Conservation (phyloP, 2,888 invertebrate genomes). For the Leptinotarsa rubiginosa region DNA sequence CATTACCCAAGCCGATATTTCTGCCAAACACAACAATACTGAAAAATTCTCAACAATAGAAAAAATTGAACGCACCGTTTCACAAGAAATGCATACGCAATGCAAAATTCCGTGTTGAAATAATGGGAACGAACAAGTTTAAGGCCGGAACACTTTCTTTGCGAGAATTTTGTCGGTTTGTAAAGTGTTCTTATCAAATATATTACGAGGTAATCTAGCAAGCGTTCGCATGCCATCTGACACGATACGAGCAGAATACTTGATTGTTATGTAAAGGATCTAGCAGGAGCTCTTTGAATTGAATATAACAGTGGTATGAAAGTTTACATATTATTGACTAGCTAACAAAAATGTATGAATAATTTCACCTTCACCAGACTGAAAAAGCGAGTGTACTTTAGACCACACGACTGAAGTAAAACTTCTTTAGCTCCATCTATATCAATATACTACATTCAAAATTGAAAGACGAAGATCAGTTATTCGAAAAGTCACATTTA, state of each 20-base stretch:
- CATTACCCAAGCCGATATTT: constrained; percentile 5
- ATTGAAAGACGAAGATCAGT: too few relatives aligned
- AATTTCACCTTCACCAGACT: too few relatives aligned
- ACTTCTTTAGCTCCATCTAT: too few relatives aligned
- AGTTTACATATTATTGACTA: too few relatives aligned
- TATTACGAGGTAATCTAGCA: constrained; percentile 25
- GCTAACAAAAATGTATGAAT: too few relatives aligned
- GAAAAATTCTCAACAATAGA: constrained; percentile 8
- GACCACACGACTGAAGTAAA: too few relatives aligned
- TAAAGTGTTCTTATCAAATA: constrained; percentile 38
- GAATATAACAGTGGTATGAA: background rate
- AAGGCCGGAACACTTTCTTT: constrained; percentile 52
- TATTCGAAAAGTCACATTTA: too few relatives aligned
- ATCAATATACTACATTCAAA: too few relatives aligned
- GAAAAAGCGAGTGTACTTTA: too few relatives aligned
- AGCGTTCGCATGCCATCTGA: constrained; percentile 32
- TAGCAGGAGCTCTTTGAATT: constrained; percentile 9
- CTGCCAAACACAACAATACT: background rate
- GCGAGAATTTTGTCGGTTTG: constrained; percentile 34
- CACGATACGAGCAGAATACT: constrained; percentile 19
- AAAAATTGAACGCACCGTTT: constrained; percentile 15
- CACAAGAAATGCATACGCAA: constrained; percentile 16
- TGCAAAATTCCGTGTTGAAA: constrained; percentile 34
- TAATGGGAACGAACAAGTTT: constrained; percentile 50
- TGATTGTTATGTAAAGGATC: constrained; percentile 20